Percentiles rank a stretch among this genome's conserved stretches.
Evolutionary conservation across 1,140 invertebrate genomes (phyloP).

Genomic region (Aphaenogaster ashmeadi): DNA sequence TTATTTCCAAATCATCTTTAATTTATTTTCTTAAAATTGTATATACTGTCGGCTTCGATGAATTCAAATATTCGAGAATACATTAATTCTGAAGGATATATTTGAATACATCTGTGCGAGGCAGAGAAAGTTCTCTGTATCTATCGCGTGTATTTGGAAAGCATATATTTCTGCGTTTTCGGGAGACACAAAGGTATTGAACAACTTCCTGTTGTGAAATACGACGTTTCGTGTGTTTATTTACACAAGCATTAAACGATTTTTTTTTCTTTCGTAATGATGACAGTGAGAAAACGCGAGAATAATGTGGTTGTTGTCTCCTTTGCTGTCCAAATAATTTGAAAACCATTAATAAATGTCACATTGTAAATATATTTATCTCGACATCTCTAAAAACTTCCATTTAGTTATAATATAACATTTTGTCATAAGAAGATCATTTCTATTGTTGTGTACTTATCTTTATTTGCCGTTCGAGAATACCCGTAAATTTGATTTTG

Average conservation of each 20-base stretch:
- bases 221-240: not conserved
- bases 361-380: not conserved
- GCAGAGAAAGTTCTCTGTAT: not conserved
- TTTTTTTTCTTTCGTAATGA: not conserved
- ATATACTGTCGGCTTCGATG: not conserved
- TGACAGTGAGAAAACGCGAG: not conserved
- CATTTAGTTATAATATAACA: not conserved
- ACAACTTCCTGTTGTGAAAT: constrained; percentile 28
- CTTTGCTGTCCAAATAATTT: not conserved
- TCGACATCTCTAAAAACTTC: not conserved
- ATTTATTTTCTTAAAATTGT: not conserved
- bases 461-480: not conserved
- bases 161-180: constrained; percentile 17
- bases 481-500: not conserved
- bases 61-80: not conserved
- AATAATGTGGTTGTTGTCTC: not conserved
- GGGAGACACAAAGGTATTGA: constrained; percentile 8
- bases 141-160: not conserved
- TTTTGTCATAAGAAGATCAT: not conserved
- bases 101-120: not conserved
- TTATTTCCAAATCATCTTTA: not conserved
- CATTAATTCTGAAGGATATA: not conserved
- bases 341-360: not conserved
- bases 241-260: not conserved
- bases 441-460: not conserved